A percentile compares a stretch with the other conserved stretches of the same genome.
phyloP scores from a whole-genome alignment of 1,140 invertebrate genomes.

The Maniola jurtina region DNA sequence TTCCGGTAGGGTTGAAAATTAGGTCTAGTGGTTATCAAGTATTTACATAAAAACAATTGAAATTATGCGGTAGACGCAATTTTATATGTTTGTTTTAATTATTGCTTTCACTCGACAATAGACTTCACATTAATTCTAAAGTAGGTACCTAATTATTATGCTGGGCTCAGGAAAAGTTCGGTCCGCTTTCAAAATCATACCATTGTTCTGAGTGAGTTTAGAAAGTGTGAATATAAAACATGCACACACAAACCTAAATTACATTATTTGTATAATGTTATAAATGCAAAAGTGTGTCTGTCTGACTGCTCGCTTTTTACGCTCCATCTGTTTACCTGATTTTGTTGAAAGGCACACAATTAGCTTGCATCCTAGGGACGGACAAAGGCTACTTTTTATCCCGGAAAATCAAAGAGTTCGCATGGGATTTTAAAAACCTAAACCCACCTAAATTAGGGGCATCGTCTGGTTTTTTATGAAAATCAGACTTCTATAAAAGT shows the following conservation, averaged over 20 bases:
- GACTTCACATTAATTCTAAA: constrained; percentile 21
- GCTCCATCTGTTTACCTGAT: no score
- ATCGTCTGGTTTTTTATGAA: no score
- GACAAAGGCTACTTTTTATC: no score
- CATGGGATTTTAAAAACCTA: no score
- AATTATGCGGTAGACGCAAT: constrained; percentile 9
- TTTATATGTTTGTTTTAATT: constrained; percentile 22
- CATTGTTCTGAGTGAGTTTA: constrained; percentile 25
- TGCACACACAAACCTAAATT: neutral
- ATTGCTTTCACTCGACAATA: constrained; percentile 19
- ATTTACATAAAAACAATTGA: constrained; percentile 13
- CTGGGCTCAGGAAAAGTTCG: constrained; percentile 28
- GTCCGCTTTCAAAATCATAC: constrained; percentile 30
- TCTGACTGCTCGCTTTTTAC: no score
- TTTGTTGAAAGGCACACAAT: no score
- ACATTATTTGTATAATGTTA: neutral
- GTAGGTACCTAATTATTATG: constrained; percentile 25
- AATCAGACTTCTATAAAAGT: no score
- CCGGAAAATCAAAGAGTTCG: no score
- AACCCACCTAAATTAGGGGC: no score
- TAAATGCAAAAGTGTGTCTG: no score
- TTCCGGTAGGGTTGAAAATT: neutral
- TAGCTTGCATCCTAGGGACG: no score
- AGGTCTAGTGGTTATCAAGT: neutral
- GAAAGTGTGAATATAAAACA: constrained; percentile 3